A percentile compares a stretch with the other conserved stretches of the same genome.
Conservation (phyloP, 2,797 vertebrate species). For the Hipposideros larvatus region DNA sequence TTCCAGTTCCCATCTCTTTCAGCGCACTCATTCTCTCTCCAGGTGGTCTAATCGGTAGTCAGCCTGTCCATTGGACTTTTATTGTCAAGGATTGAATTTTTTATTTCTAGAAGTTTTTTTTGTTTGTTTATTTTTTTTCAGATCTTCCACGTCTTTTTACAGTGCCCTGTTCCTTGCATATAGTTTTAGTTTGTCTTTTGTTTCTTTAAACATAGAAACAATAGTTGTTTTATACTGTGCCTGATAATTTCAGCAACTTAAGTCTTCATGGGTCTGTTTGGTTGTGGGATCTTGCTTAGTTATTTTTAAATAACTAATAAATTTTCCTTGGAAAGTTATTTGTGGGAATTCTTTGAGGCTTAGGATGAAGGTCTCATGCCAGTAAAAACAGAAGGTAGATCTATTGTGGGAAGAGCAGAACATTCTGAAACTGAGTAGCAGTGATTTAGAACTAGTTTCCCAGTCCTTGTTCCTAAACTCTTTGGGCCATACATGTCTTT, state of each 20-base stretch:
- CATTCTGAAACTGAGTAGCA: not conserved
- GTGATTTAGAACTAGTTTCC: conserved; percentile 23
- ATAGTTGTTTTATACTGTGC: conserved; percentile 42
- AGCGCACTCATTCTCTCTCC: not conserved
- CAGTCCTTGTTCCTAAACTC: not conserved
- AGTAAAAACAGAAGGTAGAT: conserved; percentile 18
- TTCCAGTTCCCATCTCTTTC: not conserved
- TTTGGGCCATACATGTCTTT: not conserved
- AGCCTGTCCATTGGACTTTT: not conserved
- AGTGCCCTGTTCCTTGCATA: not conserved
- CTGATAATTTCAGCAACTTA: conserved; percentile 9
- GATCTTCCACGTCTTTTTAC: conserved; percentile 30
- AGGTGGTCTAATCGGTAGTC: not conserved
- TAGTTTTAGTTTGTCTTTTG: conserved; percentile 56
- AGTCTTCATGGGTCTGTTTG: not conserved
- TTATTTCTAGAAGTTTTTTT: conserved; percentile 7
- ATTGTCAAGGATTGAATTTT: not conserved
- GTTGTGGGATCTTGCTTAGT: not conserved
- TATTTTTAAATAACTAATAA: conserved; percentile 51
- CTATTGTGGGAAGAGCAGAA: conserved; percentile 29
- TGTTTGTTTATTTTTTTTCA: not conserved
- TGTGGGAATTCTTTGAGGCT: conserved; percentile 53
- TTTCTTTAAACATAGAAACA: conserved; percentile 63
- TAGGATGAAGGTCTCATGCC: conserved; percentile 45
- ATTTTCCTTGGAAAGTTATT: conserved; percentile 53